Conservation (phyloP, 1,140 invertebrate species). For the Hestina assimilis region DNA sequence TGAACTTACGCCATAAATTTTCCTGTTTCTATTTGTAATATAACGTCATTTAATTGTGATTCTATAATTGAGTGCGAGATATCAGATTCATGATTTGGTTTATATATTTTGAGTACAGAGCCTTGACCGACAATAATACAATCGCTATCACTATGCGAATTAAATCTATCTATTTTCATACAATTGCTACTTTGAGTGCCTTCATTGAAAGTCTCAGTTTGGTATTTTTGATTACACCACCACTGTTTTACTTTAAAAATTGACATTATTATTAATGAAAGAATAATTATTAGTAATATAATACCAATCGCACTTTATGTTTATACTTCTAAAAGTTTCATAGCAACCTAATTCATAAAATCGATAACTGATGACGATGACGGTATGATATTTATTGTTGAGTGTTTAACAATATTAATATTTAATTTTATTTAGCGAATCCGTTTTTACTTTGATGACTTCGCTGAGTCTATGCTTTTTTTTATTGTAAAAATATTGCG, state of each 20-base stretch:
- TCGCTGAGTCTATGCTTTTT: too few species aligned
- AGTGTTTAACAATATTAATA: too few species aligned
- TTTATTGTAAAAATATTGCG: too few species aligned
- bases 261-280: too few species aligned
- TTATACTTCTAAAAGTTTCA: slow-evolving; percentile 1
- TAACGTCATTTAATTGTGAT: slow-evolving; percentile 42
- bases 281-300: too few species aligned
- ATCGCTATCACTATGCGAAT: slow-evolving; percentile 57
- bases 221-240: slow-evolving; percentile 60
- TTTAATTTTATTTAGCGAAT: too few species aligned
- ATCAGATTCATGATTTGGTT: slow-evolving; percentile 42
- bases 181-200: slow-evolving; percentile 49
- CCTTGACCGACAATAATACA: slow-evolving; percentile 55
- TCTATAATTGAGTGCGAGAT: slow-evolving; percentile 49
- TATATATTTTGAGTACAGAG: slow-evolving; percentile 55
- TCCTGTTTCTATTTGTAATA: slow-evolving; percentile 64
- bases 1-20: slow-evolving; percentile 61
- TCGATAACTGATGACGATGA: too few species aligned
- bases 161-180: slow-evolving; percentile 67
- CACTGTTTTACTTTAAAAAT: slow-evolving; percentile 68
- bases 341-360: too few species aligned
- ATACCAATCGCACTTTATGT: neutral
- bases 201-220: slow-evolving; percentile 34
- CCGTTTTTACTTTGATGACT: too few species aligned
- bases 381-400: too few species aligned